phyloP scores from a whole-genome alignment of 2,797 vertebrate species.

The Lepus oiostolus region DNA sequence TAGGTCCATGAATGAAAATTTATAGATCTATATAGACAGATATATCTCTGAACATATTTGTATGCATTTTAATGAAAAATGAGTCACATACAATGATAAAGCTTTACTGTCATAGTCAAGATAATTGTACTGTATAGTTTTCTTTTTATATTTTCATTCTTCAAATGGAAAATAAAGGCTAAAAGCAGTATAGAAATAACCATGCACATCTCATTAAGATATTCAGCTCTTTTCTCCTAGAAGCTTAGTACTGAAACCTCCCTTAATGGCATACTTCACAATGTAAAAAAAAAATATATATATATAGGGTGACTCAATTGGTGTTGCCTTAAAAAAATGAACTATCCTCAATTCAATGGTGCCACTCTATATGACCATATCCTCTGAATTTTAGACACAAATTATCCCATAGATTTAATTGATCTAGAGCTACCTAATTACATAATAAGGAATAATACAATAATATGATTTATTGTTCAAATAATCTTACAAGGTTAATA shows the following conservation, averaged over 20 bases:
- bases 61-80: constrained; percentile 68
- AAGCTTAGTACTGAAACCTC: no score
- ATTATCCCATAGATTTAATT: constrained; percentile 33
- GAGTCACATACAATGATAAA: constrained; percentile 53
- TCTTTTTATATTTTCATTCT: constrained; percentile 65
- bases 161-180: constrained; percentile 62
- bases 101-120: constrained; percentile 38
- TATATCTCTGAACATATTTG: constrained; percentile 39
- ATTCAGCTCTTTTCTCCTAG: neutral
- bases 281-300: neutral
- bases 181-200: constrained; percentile 63
- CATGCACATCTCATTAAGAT: constrained; percentile 14
- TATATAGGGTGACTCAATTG: constrained; percentile 60
- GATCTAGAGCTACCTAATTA: neutral
- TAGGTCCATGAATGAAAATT: constrained; percentile 1
- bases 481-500: constrained; percentile 36
- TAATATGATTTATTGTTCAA: constrained; percentile 50
- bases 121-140: constrained; percentile 65
- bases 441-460: neutral
- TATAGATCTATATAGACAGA: neutral
- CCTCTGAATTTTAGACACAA: constrained; percentile 11
- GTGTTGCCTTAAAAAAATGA: constrained; percentile 9
- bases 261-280: no score
- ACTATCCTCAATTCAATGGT: constrained; percentile 38
- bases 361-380: neutral